Evolutionary conservation across 2,797 vertebrate genomes (phyloP), one percentile per base, ranked within the genome.

Genomic region (Scolopax rusticola): DNA sequence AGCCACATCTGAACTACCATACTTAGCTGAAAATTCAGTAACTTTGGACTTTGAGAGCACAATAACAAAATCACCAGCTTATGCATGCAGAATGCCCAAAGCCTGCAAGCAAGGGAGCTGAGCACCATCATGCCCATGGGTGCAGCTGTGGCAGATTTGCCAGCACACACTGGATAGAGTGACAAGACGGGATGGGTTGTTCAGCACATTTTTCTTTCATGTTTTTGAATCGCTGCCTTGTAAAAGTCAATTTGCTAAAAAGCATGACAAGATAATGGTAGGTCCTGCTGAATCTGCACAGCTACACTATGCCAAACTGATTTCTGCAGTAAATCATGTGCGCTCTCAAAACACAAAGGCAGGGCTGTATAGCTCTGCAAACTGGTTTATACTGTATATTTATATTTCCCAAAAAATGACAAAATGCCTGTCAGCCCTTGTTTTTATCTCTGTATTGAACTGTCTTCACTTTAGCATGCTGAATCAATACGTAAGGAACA

Each of bases 171-270:
- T 71, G 50, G 57, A 92, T 53, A 14, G 10, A 23, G 48, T 43
- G 8, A 86, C 45, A 53, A 94, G 11, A 81, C 79, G 54, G 60
- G 63, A 19, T 53, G 78, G 63, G 71, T 32, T 92, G 68, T 71
- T 96, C 75, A 94, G 90, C 86, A 65, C 51, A 51, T 87, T 95
- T 93, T 57, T 64, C 88, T 95, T 84, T 92, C 81, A 94, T 87
- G 78, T 57, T 92, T 90, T 90, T 87, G 30, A 95, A 93, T 67
- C 80, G 90, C 53, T 93, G 94, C 57, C 90, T 95, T 87, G 68
- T 93, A 94, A 94, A 96, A 95, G 87, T 93, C 77, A 48, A 30
- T 84, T 90, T 94, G 83, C 83, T 89, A 53, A 69, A 83, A 95
- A 90, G 87, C 87, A 95, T 89, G 87, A 95, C 89, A 82, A 91